Conservation (phyloP, 2,113 vertebrate genomes). For the Mola mola region DNA sequence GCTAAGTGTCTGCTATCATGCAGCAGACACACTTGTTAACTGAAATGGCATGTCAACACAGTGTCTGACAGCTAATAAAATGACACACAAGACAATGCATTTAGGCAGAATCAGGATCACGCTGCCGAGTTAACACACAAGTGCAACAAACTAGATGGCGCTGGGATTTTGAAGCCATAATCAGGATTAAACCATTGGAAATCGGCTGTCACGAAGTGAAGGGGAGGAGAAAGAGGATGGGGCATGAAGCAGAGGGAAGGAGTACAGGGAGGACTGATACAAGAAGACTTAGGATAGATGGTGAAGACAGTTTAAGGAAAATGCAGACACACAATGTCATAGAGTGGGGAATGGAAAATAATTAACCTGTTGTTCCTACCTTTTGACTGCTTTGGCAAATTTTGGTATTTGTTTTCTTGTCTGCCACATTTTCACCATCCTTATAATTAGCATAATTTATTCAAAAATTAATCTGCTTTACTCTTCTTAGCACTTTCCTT, state of each 20-base stretch:
- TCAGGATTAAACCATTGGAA: constrained; percentile 55
- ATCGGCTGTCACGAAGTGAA: constrained; percentile 39
- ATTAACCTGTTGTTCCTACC: no score
- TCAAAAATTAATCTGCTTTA: no score
- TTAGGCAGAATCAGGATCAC: constrained; percentile 1
- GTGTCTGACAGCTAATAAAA: background rate
- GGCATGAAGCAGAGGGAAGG: background rate
- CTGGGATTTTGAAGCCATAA: constrained; percentile 56
- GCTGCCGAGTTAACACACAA: constrained; percentile 2
- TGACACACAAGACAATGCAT: constrained; percentile 16
- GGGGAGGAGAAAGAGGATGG: background rate
- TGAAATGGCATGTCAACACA: constrained; percentile 2
- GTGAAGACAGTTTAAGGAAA: no score
- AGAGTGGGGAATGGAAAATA: no score
- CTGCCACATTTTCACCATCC: no score
- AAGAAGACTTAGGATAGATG: no score
- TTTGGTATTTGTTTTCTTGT: no score
- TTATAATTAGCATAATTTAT: no score
- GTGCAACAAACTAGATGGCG: constrained; percentile 13
- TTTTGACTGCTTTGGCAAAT: no score
- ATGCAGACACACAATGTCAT: no score
- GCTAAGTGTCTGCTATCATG: constrained; percentile 8
- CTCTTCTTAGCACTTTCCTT: no score
- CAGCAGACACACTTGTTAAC: background rate
- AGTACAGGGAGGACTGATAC: background rate